These are phyloP conservation scores for Cloeon dipterum DNA, from an alignment of 2,888 invertebrate genomes.

Conservation along the genomic window DNA sequence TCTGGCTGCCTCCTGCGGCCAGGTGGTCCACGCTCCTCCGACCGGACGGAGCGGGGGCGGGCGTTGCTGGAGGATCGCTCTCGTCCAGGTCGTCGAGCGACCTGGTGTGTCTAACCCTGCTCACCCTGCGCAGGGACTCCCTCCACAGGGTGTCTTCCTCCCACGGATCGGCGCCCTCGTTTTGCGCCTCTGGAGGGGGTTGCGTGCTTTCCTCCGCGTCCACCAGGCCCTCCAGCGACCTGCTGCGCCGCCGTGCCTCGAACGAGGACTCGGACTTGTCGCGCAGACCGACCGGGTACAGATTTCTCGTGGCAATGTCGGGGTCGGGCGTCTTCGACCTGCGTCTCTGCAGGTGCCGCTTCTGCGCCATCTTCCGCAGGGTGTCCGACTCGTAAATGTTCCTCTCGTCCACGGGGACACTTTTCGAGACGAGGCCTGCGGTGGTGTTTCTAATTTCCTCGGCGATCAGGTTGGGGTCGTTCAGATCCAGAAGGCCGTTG, in stretches of 20 bases:
- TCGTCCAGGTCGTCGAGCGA: constrained; percentile 59
- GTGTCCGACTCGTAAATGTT: constrained; percentile 49
- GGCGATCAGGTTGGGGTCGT: constrained; percentile 1
- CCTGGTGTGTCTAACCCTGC: constrained; percentile 56
- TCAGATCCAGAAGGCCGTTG: too few species aligned
- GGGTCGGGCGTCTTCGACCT: constrained; percentile 22
- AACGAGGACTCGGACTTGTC: constrained; percentile 14
- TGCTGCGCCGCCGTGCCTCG: constrained; percentile 21
- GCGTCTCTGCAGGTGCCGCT: constrained; percentile 1
- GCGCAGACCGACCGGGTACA: constrained; percentile 18
- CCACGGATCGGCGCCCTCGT: constrained; percentile 52
- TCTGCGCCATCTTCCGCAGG: constrained; percentile 18
- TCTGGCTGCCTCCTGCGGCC: constrained; percentile 7
- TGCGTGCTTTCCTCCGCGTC: constrained; percentile 18
- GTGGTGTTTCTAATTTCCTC: constrained; percentile 7
- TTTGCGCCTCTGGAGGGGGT: background rate
- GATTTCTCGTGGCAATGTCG: constrained; percentile 15
- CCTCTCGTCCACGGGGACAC: constrained; percentile 32
- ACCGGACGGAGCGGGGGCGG: constrained; percentile 5
- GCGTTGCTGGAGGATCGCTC: constrained; percentile 14
- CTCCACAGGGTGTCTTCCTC: constrained; percentile 65
- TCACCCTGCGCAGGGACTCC: constrained; percentile 53
- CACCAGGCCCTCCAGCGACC: constrained; percentile 32
- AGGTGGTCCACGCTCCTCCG: constrained; percentile 10
- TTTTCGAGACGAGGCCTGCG: constrained; percentile 13